These are phyloP conservation scores for Adoxophyes honmai DNA, from an alignment of 1,140 invertebrate species.

Conservation along the genomic window DNA sequence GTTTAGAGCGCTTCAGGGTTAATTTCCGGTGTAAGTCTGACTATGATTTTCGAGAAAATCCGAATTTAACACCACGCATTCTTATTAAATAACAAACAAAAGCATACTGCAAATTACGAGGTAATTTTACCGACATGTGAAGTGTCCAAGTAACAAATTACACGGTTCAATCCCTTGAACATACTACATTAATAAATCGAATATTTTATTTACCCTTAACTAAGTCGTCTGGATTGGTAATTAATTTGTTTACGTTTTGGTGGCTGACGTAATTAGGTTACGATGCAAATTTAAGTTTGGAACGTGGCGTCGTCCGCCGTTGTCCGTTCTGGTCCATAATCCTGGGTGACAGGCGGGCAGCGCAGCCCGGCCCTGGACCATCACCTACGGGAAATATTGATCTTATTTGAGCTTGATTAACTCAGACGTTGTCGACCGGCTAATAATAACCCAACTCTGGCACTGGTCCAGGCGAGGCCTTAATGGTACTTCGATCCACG, in stretches of 20 bases:
- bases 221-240: background rate
- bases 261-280: conserved; percentile 18
- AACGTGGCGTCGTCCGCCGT: conserved; percentile 15
- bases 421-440: conserved; percentile 65
- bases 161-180: too few species aligned
- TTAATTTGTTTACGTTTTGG: conserved; percentile 10
- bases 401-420: conserved; percentile 77
- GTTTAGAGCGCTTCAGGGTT: too few species aligned
- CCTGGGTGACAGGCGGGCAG: conserved; percentile 27
- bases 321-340: conserved; percentile 31
- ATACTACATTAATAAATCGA: too few species aligned
- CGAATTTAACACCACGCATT: too few species aligned
- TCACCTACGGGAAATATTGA: conserved; percentile 71
- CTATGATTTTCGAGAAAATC: too few species aligned
- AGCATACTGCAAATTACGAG: too few species aligned
- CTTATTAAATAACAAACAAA: too few species aligned
- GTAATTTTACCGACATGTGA: too few species aligned
- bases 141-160: too few species aligned
- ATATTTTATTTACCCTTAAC: too few species aligned
- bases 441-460: conserved; percentile 72
- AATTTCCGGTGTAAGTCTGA: too few species aligned
- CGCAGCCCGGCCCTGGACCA: conserved; percentile 44
- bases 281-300: conserved; percentile 12
- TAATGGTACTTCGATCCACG: conserved; percentile 71
- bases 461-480: conserved; percentile 67